Conservation (phyloP, 2,888 invertebrate genomes). For the Conomelus anceps region DNA sequence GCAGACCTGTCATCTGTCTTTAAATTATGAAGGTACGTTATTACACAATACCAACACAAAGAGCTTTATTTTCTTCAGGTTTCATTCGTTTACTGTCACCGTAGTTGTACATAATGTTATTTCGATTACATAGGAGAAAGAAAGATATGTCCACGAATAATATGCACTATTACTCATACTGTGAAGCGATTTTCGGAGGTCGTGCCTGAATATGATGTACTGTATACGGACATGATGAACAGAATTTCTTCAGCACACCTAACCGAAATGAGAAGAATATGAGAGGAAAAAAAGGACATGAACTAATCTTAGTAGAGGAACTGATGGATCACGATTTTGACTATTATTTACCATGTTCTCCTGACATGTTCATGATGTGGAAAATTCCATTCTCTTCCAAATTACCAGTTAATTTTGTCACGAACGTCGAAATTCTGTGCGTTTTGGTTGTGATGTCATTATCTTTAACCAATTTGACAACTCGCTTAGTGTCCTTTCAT, state of each 20-base stretch:
- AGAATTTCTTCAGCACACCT: background rate
- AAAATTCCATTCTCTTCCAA: background rate
- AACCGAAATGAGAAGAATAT: background rate
- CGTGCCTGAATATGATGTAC: background rate
- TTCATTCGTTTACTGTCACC: background rate
- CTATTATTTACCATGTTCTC: background rate
- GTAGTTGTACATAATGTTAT: background rate
- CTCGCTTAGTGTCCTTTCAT: background rate
- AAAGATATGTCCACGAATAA: background rate
- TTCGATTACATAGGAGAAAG: background rate
- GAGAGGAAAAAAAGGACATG: background rate
- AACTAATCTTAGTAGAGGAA: background rate
- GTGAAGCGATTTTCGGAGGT: background rate
- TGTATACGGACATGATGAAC: background rate
- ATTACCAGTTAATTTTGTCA: background rate
- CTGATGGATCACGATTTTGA: background rate
- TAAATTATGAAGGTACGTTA: too few relatives aligned
- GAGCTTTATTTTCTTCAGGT: too few relatives aligned
- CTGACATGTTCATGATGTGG: background rate
- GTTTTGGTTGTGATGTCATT: background rate
- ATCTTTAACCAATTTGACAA: background rate
- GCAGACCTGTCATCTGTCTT: too few relatives aligned
- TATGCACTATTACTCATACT: background rate
- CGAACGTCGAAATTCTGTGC: background rate
- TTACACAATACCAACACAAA: too few relatives aligned